Base-by-base conservation (phyloP, 37 sponge, comb jelly and placozoan species). In the Ianthella basta region DNA sequence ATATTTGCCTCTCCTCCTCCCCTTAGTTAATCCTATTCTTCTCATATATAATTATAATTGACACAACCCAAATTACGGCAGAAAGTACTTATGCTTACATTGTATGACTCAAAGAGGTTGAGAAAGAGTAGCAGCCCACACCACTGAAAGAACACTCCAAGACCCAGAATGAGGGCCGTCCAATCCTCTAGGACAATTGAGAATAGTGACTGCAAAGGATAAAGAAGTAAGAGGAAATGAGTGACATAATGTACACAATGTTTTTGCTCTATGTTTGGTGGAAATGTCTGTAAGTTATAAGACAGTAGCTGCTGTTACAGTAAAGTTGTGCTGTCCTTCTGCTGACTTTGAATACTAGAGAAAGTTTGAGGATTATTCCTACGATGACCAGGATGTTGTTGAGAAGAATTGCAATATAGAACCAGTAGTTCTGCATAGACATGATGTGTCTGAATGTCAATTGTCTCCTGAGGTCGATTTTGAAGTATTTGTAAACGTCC, bases 31-130 rank as follows among this genome's bases (percentile, higher is more conserved):
- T 8, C 50, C 50, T 8, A 44, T 44, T 8, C 50, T 10, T 44
- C 50, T n/a, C n/a, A n/a, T n/a, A n/a, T n/a, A n/a, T n/a, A n/a
- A n/a, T n/a, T n/a, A n/a, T n/a, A n/a, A n/a, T n/a, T n/a, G n/a
- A n/a, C n/a, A n/a, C n/a, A n/a, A n/a, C n/a, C n/a, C n/a, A n/a
- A n/a, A n/a, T n/a, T n/a, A n/a, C n/a, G n/a, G n/a, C n/a, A n/a
- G n/a, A n/a, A n/a, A n/a, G n/a, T n/a, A n/a, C n/a, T n/a, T n/a
- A n/a, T 14, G 65, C 87, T 84, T 34, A 87, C 92, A 82, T 96
- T 97, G 89, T 97, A 97, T 55, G 87, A 90, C 44, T 92, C 95
- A 64, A 97, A 92, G 86, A 92, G 94, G 80, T 93, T 92, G 74
- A 97, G 91, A 85, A 95, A 97, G 25, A 93, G 87, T 18, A 97